A percentile compares a stretch with the other conserved stretches of the same genome.
These are phyloP conservation scores for Masnerella sp. DNA, from an alignment of 2,888 invertebrate species.

Conservation along the genomic window DNA sequence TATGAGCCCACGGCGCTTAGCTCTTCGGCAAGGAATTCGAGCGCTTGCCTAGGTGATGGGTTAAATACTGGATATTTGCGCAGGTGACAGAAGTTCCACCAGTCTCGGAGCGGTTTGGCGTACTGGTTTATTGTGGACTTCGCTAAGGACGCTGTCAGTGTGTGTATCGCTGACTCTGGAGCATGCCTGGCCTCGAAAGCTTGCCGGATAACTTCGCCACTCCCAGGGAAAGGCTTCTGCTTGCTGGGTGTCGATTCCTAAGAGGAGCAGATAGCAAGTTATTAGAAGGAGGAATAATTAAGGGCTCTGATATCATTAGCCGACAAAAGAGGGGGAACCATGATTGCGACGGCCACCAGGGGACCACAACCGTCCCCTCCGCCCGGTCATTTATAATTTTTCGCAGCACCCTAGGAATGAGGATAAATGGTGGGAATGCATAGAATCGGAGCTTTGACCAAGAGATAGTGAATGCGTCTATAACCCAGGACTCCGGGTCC, in stretches of 20 bases:
- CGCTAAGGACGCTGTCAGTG: slow-evolving; percentile 36
- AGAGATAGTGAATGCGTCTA: neutral
- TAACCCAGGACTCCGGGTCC: neutral
- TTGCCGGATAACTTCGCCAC: slow-evolving; percentile 8
- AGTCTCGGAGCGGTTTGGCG: slow-evolving; percentile 25
- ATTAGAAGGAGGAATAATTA: slow-evolving; percentile 4
- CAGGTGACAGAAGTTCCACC: slow-evolving; percentile 41
- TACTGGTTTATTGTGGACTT: slow-evolving; percentile 48
- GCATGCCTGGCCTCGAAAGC: neutral
- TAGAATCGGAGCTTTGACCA: neutral
- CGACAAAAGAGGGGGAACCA: slow-evolving; percentile 4
- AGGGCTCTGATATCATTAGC: neutral
- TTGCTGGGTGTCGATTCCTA: slow-evolving; percentile 5
- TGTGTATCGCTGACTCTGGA: neutral
- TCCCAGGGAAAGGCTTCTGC: slow-evolving; percentile 1
- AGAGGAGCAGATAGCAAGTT: slow-evolving; percentile 4
- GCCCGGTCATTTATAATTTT: neutral
- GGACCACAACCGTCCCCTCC: neutral
- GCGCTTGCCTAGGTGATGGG: neutral
- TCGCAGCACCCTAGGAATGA: neutral
- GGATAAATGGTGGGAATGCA: neutral
- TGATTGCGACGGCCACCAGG: slow-evolving; percentile 6
- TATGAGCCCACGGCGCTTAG: neutral
- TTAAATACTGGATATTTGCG: slow-evolving; percentile 12
- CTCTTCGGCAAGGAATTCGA: slow-evolving; percentile 33